A percentile compares a stretch with the other conserved stretches of the same genome.
Evolutionary conservation across 2,113 vertebrate species (phyloP).

Genomic region (Prionailurus viverrinus): DNA sequence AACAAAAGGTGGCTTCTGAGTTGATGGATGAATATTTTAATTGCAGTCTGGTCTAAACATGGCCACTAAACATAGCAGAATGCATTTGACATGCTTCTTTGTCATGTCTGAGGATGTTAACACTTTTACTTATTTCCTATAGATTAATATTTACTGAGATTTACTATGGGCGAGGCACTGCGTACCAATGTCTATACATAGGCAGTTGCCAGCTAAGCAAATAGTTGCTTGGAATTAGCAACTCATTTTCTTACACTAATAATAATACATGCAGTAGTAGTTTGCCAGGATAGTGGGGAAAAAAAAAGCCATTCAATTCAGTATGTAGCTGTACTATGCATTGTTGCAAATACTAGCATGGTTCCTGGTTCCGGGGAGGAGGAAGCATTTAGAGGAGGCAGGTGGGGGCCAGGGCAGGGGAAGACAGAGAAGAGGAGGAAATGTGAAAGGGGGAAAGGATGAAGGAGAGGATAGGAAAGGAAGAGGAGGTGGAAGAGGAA

Average conservation of each 20-base stretch:
- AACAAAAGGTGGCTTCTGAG: constrained; percentile 49
- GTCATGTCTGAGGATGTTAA: not conserved
- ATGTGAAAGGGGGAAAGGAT: not conserved
- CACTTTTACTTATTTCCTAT: constrained; percentile 35
- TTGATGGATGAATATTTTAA: constrained; percentile 55
- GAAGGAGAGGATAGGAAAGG: not conserved
- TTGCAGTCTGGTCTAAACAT: constrained; percentile 4
- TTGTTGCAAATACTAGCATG: not conserved
- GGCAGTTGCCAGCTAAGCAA: not conserved
- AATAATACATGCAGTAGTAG: not conserved
- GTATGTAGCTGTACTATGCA: not conserved
- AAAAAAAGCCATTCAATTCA: not conserved
- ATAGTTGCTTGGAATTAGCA: constrained; percentile 29
- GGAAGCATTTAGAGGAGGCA: not conserved
- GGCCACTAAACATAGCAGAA: not conserved
- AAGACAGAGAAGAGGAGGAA: not conserved
- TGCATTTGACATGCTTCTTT: constrained; percentile 34
- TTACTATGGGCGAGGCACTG: not conserved
- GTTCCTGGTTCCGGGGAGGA: not conserved
- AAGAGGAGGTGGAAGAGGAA: not conserved
- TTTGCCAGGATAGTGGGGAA: not conserved
- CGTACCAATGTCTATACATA: not conserved
- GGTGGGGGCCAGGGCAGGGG: too few species aligned
- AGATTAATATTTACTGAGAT: constrained; percentile 47
- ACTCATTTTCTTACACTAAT: constrained; percentile 19